These are phyloP conservation scores for Microplitis mediator DNA, from an alignment of 1,140 invertebrate genomes.

Conservation along the genomic window DNA sequence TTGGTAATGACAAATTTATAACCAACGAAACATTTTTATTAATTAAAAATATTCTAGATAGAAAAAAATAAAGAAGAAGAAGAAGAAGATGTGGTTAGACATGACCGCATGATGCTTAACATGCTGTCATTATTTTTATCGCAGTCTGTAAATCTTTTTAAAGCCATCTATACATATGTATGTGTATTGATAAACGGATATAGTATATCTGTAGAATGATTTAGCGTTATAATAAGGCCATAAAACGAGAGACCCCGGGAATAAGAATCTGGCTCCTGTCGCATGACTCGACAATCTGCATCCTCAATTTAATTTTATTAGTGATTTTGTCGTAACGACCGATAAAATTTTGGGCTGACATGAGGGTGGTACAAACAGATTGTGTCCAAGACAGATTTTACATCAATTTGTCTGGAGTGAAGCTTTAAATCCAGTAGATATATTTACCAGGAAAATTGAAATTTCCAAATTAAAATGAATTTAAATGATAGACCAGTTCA, in stretches of 20 bases:
- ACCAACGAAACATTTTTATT: too few species aligned
- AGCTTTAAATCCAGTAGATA: too few species aligned
- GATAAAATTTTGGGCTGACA: not conserved
- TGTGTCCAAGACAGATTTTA: too few species aligned
- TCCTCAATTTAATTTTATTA: slow-evolving; percentile 21
- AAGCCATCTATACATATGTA: not conserved
- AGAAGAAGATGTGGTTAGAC: slow-evolving; percentile 4
- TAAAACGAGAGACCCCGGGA: slow-evolving; percentile 15
- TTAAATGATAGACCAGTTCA: slow-evolving; percentile 24
- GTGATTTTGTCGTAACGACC: slow-evolving; percentile 3
- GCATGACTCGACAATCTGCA: slow-evolving; percentile 11
- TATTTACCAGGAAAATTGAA: not conserved
- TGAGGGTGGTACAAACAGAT: not conserved
- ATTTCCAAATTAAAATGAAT: not conserved
- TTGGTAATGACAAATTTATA: too few species aligned
- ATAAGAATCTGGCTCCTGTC: not conserved
- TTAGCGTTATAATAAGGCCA: slow-evolving; percentile 31
- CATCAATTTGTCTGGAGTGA: too few species aligned
- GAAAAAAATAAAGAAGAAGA: not conserved
- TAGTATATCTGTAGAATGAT: slow-evolving; percentile 24
- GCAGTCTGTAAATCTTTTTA: slow-evolving; percentile 20
- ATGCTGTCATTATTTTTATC: slow-evolving; percentile 25
- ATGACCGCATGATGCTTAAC: not conserved
- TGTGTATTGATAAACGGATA: not conserved
- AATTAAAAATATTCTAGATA: not conserved